phyloP scores from a whole-genome alignment of 2,113 vertebrate genomes.

The Harpagus bidentatus region DNA sequence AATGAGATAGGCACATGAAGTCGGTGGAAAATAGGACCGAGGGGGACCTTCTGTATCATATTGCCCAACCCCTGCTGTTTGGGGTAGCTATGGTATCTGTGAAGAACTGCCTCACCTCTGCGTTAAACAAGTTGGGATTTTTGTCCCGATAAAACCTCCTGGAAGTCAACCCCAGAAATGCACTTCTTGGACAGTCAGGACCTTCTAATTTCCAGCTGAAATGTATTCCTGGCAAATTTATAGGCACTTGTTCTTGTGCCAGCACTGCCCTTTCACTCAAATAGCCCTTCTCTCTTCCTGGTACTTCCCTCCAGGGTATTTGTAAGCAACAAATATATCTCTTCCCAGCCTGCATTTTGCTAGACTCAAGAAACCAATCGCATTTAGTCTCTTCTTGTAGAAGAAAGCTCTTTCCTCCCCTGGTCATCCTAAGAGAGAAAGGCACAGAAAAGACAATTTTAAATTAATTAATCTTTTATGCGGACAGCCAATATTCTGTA shows the following conservation, averaged over 20 bases:
- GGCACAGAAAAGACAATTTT: neutral
- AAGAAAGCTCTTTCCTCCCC: neutral
- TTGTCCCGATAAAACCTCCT: neutral
- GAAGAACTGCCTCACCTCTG: neutral
- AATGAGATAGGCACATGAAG: neutral
- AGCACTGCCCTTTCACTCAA: conserved; percentile 39
- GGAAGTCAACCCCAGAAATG: neutral
- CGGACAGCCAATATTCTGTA: conserved; percentile 1
- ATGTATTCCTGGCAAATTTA: conserved; percentile 34
- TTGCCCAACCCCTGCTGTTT: neutral
- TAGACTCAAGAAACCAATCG: conserved; percentile 10
- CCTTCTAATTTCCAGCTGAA: conserved; percentile 14
- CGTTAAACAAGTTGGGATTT: neutral
- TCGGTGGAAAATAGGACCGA: neutral
- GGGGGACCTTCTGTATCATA: neutral
- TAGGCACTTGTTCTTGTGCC: conserved; percentile 14
- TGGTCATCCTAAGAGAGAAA: neutral
- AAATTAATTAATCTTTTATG: conserved; percentile 42
- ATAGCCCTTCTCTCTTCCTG: conserved; percentile 27
- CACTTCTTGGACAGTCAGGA: neutral
- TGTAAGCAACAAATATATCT: conserved; percentile 32
- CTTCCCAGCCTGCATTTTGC: conserved; percentile 22
- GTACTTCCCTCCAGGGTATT: conserved; percentile 24
- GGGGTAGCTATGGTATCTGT: neutral
- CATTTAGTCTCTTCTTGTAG: conserved; percentile 23